Evolutionary conservation across 2,888 invertebrate species (phyloP).

Genomic region (Cataglyphis albicans): DNA sequence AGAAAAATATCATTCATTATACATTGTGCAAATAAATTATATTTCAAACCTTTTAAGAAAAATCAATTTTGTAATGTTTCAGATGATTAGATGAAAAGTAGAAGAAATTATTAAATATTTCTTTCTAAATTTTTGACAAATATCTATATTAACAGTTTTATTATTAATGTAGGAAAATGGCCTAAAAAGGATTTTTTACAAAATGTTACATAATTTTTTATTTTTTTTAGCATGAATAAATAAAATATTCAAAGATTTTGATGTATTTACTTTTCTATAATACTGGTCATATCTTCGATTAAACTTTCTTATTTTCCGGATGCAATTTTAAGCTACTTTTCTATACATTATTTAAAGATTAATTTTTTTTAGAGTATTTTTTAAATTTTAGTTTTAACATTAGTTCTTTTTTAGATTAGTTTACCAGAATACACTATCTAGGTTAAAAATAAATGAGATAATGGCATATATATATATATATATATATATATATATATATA

Average conservation of each 20-base stretch:
- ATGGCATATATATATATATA: not conserved
- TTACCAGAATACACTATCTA: not conserved
- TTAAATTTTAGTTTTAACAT: not conserved
- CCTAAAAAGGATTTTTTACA: not conserved
- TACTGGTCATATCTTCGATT: not conserved
- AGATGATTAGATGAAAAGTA: not conserved
- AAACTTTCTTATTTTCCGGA: not conserved
- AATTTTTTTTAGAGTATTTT: not conserved
- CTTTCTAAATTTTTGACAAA: not conserved
- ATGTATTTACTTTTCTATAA: not conserved
- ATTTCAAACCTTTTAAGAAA: not conserved
- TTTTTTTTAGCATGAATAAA: not conserved
- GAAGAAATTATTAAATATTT: not conserved
- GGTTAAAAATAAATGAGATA: not conserved
- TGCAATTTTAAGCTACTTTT: not conserved
- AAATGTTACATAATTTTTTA: slow-evolving; percentile 10
- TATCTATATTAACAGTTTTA: not conserved
- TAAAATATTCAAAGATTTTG: not conserved
- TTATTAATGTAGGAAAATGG: not conserved
- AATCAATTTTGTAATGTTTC: not conserved
- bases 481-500: not conserved
- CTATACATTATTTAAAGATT: not conserved
- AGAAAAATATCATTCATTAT: not conserved
- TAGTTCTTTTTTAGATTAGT: not conserved
- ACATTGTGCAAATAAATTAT: not conserved